phyloP scores from a whole-genome alignment of 1,140 invertebrate species.

The Lepidostoma basale region DNA sequence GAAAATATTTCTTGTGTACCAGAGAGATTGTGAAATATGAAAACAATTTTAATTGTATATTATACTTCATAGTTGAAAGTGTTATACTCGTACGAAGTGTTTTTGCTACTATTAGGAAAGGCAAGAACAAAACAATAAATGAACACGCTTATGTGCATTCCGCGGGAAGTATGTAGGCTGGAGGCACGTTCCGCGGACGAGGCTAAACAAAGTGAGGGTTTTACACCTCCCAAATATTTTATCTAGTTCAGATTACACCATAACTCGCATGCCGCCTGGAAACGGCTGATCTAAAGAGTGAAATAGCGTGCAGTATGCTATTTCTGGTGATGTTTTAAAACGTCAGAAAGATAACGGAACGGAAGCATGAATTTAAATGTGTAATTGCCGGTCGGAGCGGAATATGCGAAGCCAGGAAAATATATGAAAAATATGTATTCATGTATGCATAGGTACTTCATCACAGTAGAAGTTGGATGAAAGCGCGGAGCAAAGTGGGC shows the following conservation, averaged over 20 bases:
- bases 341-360: slow-evolving; percentile 40
- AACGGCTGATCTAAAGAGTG: neutral
- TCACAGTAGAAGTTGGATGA: slow-evolving; percentile 3
- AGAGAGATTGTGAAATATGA: too few species aligned
- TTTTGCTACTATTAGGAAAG: too few species aligned
- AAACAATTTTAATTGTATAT: too few species aligned
- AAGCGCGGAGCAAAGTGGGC: neutral
- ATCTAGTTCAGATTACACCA: neutral
- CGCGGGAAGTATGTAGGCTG: too few species aligned
- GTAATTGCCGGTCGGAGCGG: slow-evolving; percentile 32
- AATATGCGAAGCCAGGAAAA: neutral
- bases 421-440: slow-evolving; percentile 20
- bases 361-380: slow-evolving; percentile 43
- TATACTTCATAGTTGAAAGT: too few species aligned
- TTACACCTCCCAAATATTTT: too few species aligned
- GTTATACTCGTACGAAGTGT: too few species aligned
- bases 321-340: slow-evolving; percentile 40
- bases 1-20: too few species aligned
- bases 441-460: slow-evolving; percentile 16
- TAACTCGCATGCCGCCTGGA: neutral
- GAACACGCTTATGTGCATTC: too few species aligned
- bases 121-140: too few species aligned
- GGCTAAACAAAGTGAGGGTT: too few species aligned
- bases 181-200: too few species aligned
- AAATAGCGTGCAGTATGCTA: slow-evolving; percentile 30